Evolutionary conservation across 2,888 invertebrate genomes (phyloP), one percentile per base, ranked within the genome.

Genomic region (Glaucopsyche alexis): DNA sequence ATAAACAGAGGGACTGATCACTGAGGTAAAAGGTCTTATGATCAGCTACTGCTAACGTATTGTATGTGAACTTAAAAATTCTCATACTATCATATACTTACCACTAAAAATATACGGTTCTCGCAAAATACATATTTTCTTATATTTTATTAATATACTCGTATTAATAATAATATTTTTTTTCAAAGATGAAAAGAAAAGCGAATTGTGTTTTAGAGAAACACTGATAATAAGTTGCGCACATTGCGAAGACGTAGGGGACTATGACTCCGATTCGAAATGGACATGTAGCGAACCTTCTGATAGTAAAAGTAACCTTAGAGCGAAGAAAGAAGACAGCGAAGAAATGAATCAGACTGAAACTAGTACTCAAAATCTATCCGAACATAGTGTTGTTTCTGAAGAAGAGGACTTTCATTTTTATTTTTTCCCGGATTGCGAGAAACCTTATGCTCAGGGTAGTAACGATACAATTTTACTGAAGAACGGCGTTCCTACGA

Each of bases 171-270:
- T 71, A 40, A 45, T 29, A 19, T 16, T 47, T 38, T 8, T 70
- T 64, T 29, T 72, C 78, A 94, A 14, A 60, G 94, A 94, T 81
- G 81, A 84, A 49, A 77, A 93, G 47, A 94, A 93, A 79, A 83
- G 90, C 77, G 84, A 91, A 76, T 78, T 95, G 78, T 89, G 93
- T 78, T 95, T 94, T 80, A 88, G 89, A 40, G 94, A 95, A 85
- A 89, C 90, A 7, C 81, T 95, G 67, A 79, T 94, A 71, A 87
- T 95, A 71, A 94, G 94, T 80, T 93, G 92, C 78, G 87, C 93
- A 9, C 91, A 93, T 78, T 81, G 83, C 76, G 88, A 87, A 45
- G 87, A 87, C 29, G 80, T 84, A 13, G 74, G 83, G 60, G 81
- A 82, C 5, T 85, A 79, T 78, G 92, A 79, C 79, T 87, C 76